Base-by-base conservation (phyloP, 2,888 invertebrate genomes). In the Plemyria rubiginata region DNA sequence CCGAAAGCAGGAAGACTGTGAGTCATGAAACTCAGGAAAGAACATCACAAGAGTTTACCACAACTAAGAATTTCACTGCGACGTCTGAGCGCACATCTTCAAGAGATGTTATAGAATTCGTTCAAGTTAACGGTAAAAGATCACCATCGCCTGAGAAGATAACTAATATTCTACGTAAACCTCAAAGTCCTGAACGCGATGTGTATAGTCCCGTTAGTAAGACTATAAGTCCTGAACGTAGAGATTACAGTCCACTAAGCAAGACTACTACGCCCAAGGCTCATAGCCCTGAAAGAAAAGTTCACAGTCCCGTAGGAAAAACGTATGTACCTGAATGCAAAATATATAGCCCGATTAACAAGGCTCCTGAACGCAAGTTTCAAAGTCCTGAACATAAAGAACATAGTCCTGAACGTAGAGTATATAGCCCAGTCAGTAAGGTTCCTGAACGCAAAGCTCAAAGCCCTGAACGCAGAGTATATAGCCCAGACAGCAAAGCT, bases 81-180 rank as follows among this genome's bases (percentile, higher is more conserved):
- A 54, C 55, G 22, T 22, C 55, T 3, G 86, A 89, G 54, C 80
- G 83, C 48, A 84, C 81, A 16, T 80, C 85, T 9, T 87, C 90
- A 1, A 86, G 81, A 56, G 90, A 89, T 36, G 72, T 77, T 0
- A 85, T 87, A 57, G 88, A 91, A 62, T 63, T 82, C 0, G 67
- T 78, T 11, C 80, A 84, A 48, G 58, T 80, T 1, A 90, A 90
- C 54, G 88, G 87, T 0, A 87, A 84, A 57, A 79, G 87, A 29
- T 82, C 88, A n/a, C 80, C 81, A 4, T 90, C 90, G 0, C 89
- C 86, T 3, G 83, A 81, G 59, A 86, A 84, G 65, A 75, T 68
- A 50, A 74, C 67, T 0, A 82, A 81, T 63, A 77, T 80, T 7
- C 78, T 78, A 12, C 76, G 81, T 5, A 75, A 71, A 12, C 64